Conservation (phyloP, 2,797 vertebrate genomes). For the Amniataba percoides region DNA sequence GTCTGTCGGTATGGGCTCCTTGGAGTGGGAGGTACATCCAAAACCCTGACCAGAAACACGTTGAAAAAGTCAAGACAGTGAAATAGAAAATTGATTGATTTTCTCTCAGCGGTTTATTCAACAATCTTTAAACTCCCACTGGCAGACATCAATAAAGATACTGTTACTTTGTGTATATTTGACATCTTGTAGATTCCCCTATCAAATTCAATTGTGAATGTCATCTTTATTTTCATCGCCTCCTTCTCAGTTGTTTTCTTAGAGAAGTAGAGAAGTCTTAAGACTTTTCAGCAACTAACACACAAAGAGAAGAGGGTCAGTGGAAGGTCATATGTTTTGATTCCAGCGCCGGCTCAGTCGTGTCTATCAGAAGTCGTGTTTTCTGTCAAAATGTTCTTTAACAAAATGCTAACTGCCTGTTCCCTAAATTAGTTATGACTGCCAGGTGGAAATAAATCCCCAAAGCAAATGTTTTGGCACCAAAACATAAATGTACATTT, state of each 20-base stretch:
- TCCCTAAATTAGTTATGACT: neutral
- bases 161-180: slow-evolving; percentile 18
- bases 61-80: slow-evolving; percentile 10
- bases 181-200: slow-evolving; percentile 24
- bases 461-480: slow-evolving; percentile 1
- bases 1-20: slow-evolving; percentile 18
- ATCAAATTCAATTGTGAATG: slow-evolving; percentile 14
- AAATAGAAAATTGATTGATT: slow-evolving; percentile 49
- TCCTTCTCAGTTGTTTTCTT: neutral
- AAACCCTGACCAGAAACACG: slow-evolving; percentile 13
- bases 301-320: neutral
- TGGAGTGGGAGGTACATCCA: neutral
- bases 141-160: slow-evolving; percentile 37
- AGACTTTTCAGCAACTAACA: neutral
- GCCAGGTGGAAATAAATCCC: neutral
- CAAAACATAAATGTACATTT: neutral
- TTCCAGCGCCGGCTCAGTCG: slow-evolving; percentile 7
- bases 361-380: slow-evolving; percentile 1
- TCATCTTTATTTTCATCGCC: neutral
- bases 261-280: neutral
- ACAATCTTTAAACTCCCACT: slow-evolving; percentile 39
- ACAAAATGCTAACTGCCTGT: slow-evolving; percentile 13
- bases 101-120: slow-evolving; percentile 45
- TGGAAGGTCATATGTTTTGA: slow-evolving; percentile 4
- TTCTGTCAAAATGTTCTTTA: slow-evolving; percentile 21